Evolutionary conservation across 2,797 vertebrate genomes (phyloP), one percentile per base, ranked within the genome.

Genomic region (Anas capensis): DNA sequence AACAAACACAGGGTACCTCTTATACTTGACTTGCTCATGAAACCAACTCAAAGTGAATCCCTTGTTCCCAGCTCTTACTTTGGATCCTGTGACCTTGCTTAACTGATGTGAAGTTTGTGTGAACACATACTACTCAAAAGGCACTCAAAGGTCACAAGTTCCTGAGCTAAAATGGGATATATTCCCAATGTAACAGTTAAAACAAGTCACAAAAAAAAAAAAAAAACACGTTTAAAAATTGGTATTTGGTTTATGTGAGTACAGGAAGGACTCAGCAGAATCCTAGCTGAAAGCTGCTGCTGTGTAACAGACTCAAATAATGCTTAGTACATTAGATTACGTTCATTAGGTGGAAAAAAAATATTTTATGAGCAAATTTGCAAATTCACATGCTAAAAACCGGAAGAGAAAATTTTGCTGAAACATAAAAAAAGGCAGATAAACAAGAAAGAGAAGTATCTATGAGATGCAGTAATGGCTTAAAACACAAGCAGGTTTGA

Each of bases 81-180:
- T 49, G 97, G 92, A 95, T 80, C 78, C 92, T 96, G 88, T 48
- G 77, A 96, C 91, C 88, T 94, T 73, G 94, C 94, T 91, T 60
- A 92, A 92, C 91, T 64, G 93, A 89, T 90, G 87, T 66, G 89
- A 96, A 88, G 93, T 93, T 73, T 85, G 75, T 78, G 73, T 73
- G 58, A 87, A 71, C 70, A 91, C 58, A 38, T 83, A 14, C 77
- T 82, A 96, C 97, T 97, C 90, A 93, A 97, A 98, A 96, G 98
- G 98, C 97, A 98, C 98, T 97, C 93, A 54, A 81, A 97, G 92
- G 92, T 97, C 97, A 95, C 92, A 96, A 97, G 95, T 97, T 97
- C 97, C 97, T 98, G 97, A 98, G 97, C 92, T 95, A 71, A 97
- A 83, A 86, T 2, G 94, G 97, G 97, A 90, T 83, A 68, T 38